Evolutionary conservation across 2,888 invertebrate species (phyloP).

Genomic region (Sturmia bella): DNA sequence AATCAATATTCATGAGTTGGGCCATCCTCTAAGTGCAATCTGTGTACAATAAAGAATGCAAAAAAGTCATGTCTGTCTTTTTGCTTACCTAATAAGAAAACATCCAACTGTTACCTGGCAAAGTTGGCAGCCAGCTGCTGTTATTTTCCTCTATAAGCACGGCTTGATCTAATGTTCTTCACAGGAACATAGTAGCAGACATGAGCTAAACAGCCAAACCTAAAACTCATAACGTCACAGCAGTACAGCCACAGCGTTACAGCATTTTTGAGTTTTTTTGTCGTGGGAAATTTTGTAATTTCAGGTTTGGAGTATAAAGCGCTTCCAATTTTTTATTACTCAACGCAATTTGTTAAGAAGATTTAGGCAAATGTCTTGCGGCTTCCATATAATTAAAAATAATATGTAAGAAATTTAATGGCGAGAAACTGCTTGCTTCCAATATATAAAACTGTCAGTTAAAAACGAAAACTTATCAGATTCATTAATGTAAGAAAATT

Average conservation of each 20-base stretch:
- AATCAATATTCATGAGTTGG: constrained; percentile 78
- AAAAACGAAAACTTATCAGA: too few species aligned
- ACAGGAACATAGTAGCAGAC: constrained; percentile 17
- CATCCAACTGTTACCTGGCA: constrained; percentile 30
- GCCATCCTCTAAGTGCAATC: constrained; percentile 74
- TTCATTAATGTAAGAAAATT: too few species aligned
- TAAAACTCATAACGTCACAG: constrained; percentile 51
- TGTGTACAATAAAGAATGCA: constrained; percentile 51
- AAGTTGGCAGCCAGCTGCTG: constrained; percentile 60
- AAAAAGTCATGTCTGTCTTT: constrained; percentile 25
- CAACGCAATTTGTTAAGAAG: constrained; percentile 66
- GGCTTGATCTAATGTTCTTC: constrained; percentile 74
- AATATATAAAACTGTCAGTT: too few species aligned
- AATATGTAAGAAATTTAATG: neutral
- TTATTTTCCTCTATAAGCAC: constrained; percentile 37
- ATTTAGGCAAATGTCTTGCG: constrained; percentile 65
- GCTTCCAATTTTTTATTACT: constrained; percentile 33
- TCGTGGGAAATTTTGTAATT: constrained; percentile 80
- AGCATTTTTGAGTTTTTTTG: constrained; percentile 51
- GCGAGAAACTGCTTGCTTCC: neutral
- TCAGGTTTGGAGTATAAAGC: constrained; percentile 70
- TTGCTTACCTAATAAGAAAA: constrained; percentile 33
- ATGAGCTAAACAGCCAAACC: constrained; percentile 14
- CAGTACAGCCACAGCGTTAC: constrained; percentile 35
- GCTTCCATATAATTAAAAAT: constrained; percentile 44